These are phyloP conservation scores for Drosophila monieri DNA, from an alignment of 2,888 invertebrate species.

Conservation along the genomic window DNA sequence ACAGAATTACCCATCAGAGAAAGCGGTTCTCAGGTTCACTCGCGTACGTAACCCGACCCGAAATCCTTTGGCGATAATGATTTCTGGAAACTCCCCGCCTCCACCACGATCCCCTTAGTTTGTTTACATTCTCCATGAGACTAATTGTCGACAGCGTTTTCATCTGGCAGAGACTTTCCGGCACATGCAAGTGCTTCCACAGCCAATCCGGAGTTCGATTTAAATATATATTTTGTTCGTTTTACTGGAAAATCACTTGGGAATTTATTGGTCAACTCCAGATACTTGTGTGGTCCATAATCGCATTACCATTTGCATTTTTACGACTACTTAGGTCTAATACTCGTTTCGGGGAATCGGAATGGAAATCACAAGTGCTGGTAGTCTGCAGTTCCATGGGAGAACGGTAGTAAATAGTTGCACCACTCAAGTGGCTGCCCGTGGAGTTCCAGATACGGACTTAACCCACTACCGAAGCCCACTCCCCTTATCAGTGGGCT, in stretches of 20 bases:
- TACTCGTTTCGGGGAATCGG: slow-evolving; percentile 57
- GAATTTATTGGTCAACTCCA: slow-evolving; percentile 43
- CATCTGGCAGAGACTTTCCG: slow-evolving; percentile 39
- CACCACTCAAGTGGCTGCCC: slow-evolving; percentile 61
- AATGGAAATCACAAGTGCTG: neutral
- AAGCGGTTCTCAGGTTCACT: slow-evolving; percentile 17
- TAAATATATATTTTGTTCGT: slow-evolving; percentile 2
- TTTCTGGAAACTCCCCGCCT: slow-evolving; percentile 61
- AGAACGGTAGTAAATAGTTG: slow-evolving; percentile 65
- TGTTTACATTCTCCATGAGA: slow-evolving; percentile 71
- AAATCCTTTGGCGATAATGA: slow-evolving; percentile 71
- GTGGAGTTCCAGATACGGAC: slow-evolving; percentile 50
- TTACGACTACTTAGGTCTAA: slow-evolving; percentile 52
- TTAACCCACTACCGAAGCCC: slow-evolving; percentile 41
- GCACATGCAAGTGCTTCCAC: slow-evolving; percentile 21
- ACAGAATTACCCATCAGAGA: slow-evolving; percentile 52
- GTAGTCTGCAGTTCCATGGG: slow-evolving; percentile 7
- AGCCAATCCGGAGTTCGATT: slow-evolving; percentile 18
- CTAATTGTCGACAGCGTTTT: slow-evolving; percentile 64
- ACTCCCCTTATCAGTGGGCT: slow-evolving; percentile 31
- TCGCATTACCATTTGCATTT: slow-evolving; percentile 45
- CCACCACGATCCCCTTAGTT: slow-evolving; percentile 23
- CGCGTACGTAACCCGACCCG: slow-evolving; percentile 57
- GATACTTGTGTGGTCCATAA: slow-evolving; percentile 58
- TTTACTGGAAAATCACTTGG: slow-evolving; percentile 34